Conservation (phyloP, 1,140 invertebrate species). For the Batillaria attramentaria region DNA sequence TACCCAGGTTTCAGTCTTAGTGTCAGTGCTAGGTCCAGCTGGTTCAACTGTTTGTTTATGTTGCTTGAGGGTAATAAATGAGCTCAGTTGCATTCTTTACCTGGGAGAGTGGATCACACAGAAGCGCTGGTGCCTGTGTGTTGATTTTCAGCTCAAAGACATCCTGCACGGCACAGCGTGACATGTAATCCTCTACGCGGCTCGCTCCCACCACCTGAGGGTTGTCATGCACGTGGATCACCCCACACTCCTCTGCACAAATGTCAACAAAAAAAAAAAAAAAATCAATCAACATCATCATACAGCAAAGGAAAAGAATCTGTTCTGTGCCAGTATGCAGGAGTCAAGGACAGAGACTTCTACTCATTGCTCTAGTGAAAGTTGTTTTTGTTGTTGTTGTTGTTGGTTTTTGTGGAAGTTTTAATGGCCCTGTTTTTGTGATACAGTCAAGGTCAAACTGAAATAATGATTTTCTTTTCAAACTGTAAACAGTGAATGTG, state of each 20-base stretch:
- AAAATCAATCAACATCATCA: constrained; percentile 22
- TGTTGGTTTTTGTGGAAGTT: no score
- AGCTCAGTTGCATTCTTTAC: no score
- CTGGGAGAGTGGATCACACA: constrained; percentile 63
- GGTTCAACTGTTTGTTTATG: not conserved
- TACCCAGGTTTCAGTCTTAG: not conserved
- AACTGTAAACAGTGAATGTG: no score
- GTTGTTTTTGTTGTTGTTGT: no score
- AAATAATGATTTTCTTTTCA: no score
- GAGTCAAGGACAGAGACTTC: no score
- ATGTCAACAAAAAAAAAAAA: constrained; percentile 16
- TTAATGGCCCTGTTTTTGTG: no score
- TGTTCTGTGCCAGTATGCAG: no score
- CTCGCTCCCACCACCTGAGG: constrained; percentile 61
- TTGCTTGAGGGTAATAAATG: not conserved
- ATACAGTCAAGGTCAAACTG: no score
- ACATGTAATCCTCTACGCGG: constrained; percentile 69
- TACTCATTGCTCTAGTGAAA: no score
- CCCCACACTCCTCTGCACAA: constrained; percentile 60
- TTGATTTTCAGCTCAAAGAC: constrained; percentile 65
- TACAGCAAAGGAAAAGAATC: constrained; percentile 31
- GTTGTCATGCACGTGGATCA: constrained; percentile 65
- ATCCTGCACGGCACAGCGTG: constrained; percentile 65
- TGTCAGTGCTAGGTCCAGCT: not conserved
- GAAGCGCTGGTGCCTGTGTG: constrained; percentile 64